These are phyloP conservation scores for Diorhabda sublineata DNA, from an alignment of 1,140 invertebrate species.

Conservation along the genomic window DNA sequence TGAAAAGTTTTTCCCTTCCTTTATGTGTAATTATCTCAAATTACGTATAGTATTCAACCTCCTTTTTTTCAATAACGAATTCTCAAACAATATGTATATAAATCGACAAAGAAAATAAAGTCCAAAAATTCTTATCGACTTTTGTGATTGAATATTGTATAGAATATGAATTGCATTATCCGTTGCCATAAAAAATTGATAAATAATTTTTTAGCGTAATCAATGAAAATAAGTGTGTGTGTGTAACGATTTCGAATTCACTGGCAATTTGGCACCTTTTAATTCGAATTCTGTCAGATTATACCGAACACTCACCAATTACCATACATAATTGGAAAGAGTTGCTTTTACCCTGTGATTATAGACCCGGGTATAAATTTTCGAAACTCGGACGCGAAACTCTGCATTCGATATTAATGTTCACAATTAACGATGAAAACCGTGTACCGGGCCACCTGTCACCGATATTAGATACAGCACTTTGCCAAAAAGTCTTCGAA, in stretches of 20 bases:
- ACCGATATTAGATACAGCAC: background rate
- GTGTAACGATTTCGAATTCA: constrained; percentile 8
- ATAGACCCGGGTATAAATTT: constrained; percentile 6
- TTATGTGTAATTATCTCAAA: no score
- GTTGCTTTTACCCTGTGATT: constrained; percentile 11
- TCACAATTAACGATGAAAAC: constrained; percentile 13
- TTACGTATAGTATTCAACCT: no score
- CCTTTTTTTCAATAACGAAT: no score
- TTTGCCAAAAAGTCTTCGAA: no score
- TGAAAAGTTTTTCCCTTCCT: no score
- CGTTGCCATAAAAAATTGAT: background rate
- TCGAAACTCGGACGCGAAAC: background rate
- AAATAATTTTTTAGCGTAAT: constrained; percentile 6
- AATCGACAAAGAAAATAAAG: no score
- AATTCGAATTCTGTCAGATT: constrained; percentile 15
- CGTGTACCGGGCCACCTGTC: constrained; percentile 10
- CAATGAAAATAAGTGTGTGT: constrained; percentile 3
- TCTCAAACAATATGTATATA: no score
- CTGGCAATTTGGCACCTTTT: constrained; percentile 14
- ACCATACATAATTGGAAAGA: constrained; percentile 16
- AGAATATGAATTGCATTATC: no score
- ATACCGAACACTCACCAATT: background rate
- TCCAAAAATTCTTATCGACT: no score
- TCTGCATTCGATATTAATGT: background rate
- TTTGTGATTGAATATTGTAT: no score